A percentile compares a stretch with the other conserved stretches of the same genome.
phyloP scores from a whole-genome alignment of 2,113 vertebrate genomes.

The Callithrix jacchus region DNA sequence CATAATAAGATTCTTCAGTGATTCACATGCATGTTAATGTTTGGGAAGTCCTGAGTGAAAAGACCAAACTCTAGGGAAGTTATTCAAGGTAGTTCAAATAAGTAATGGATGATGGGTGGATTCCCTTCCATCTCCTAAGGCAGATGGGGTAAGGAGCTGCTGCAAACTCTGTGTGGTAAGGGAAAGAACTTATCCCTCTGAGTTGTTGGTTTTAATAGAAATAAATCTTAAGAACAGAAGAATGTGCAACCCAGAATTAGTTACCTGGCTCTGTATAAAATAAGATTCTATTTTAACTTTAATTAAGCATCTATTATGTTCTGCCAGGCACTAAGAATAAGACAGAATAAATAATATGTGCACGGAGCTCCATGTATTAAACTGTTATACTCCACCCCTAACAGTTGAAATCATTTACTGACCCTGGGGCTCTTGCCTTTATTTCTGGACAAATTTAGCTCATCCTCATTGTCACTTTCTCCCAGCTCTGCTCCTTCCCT shows the following conservation, averaged over 20 bases:
- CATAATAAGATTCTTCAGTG: background rate
- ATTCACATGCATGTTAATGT: background rate
- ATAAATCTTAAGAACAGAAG: background rate
- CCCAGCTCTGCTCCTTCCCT: background rate
- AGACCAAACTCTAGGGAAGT: background rate
- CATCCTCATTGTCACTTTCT: background rate
- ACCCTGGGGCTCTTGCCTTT: background rate
- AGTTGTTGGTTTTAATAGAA: background rate
- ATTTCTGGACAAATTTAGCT: background rate
- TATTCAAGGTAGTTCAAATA: background rate
- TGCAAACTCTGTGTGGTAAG: background rate
- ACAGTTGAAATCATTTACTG: background rate
- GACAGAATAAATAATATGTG: background rate
- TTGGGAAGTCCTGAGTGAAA: background rate
- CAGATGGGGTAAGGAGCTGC: rapidly evolving
- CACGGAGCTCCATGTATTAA: background rate
- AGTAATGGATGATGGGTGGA: background rate
- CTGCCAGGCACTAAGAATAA: background rate
- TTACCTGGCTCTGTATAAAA: background rate
- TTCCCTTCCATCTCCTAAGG: background rate
- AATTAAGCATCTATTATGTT: background rate
- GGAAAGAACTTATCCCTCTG: background rate
- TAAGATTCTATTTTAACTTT: background rate
- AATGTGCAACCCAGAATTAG: background rate
- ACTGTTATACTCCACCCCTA: too few species aligned